These are phyloP conservation scores for Valencia hispanica DNA, from an alignment of 2,797 vertebrate species.

Conservation along the genomic window DNA sequence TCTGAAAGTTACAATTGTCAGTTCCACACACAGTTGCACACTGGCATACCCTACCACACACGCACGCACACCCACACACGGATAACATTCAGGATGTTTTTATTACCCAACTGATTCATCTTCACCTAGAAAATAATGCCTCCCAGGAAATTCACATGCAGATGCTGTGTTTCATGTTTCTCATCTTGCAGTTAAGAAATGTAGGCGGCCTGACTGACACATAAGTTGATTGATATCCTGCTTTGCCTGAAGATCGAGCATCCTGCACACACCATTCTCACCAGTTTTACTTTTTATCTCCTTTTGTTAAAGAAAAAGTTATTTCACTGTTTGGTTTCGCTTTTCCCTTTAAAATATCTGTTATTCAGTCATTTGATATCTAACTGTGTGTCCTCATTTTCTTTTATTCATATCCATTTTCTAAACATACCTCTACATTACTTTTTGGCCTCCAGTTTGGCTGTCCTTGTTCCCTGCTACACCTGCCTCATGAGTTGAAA, in stretches of 20 bases:
- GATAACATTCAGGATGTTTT: conserved; percentile 1
- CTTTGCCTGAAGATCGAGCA: conserved; percentile 37
- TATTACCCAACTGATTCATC: conserved; percentile 19
- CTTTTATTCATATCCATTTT: conserved; percentile 29
- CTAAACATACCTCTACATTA: conserved; percentile 5
- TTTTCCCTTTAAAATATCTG: conserved; percentile 32
- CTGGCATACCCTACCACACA: too few relatives aligned
- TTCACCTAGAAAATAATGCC: conserved; percentile 12
- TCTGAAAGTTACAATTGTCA: background rate
- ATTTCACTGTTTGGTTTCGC: conserved; percentile 10
- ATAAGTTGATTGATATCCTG: conserved; percentile 43
- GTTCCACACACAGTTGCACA: background rate
- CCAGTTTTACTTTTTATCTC: conserved; percentile 26
- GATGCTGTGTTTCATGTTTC: conserved; percentile 7
- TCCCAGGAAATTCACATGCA: conserved; percentile 18
- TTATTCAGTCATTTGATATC: conserved; percentile 51
- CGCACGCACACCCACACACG: background rate
- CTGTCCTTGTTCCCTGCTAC: conserved; percentile 30
- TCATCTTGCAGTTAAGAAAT: conserved; percentile 15
- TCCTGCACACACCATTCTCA: conserved; percentile 31
- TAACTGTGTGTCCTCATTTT: conserved; percentile 45
- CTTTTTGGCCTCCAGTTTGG: conserved; percentile 4
- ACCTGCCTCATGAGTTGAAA: conserved; percentile 28
- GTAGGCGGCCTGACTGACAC: conserved; percentile 40
- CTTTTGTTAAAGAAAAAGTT: conserved; percentile 35